These are phyloP conservation scores for Xenopus petersii DNA, from an alignment of 2,797 vertebrate genomes.

Conservation along the genomic window DNA sequence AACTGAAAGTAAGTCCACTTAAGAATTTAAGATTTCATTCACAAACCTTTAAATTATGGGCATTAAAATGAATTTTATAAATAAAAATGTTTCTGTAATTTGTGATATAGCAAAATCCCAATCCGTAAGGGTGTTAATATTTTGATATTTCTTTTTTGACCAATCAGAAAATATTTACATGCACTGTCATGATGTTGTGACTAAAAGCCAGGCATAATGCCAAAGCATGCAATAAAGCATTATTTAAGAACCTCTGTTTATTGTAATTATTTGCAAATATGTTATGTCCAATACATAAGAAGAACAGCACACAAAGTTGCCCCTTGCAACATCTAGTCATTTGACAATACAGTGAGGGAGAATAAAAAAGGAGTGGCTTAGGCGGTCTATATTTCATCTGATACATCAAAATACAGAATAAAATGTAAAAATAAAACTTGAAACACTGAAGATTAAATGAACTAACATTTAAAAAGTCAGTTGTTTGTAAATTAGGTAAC, in stretches of 20 bases:
- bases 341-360: too few relatives aligned
- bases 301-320: too few relatives aligned
- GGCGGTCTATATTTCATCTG: too few relatives aligned
- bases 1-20: neutral
- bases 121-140: neutral
- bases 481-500: too few relatives aligned
- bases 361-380: too few relatives aligned
- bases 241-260: neutral
- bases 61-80: conserved; percentile 9
- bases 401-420: too few relatives aligned
- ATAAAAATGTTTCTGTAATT: neutral
- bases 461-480: too few relatives aligned
- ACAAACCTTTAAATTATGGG: neutral
- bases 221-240: conserved; percentile 7
- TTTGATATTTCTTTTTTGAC: conserved; percentile 5
- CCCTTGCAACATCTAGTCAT: too few relatives aligned
- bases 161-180: neutral
- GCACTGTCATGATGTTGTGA: neutral
- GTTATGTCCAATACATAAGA: too few relatives aligned
- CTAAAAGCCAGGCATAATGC: conserved; percentile 1
- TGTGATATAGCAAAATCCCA: neutral
- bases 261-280: neutral
- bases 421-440: too few relatives aligned
- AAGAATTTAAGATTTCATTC: neutral
- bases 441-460: too few relatives aligned